Evolutionary conservation across 1,140 invertebrate genomes (phyloP).

Genomic region (Diuraphis noxia): DNA sequence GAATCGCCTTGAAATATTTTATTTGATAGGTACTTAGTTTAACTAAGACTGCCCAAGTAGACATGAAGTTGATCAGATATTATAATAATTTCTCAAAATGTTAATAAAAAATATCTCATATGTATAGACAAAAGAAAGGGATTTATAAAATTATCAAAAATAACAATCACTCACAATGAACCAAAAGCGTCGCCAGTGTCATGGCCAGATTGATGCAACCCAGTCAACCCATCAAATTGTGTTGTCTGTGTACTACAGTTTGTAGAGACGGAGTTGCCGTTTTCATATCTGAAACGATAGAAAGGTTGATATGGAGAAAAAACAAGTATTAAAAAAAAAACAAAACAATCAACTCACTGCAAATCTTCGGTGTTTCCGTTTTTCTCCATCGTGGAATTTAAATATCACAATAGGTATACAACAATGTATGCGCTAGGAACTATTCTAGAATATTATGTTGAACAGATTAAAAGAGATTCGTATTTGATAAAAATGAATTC

Average conservation of each 20-base stretch:
- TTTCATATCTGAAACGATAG: slow-evolving; percentile 1
- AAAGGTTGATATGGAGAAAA: background rate
- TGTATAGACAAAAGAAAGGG: background rate
- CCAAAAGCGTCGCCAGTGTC: slow-evolving; percentile 28
- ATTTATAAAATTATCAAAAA: background rate
- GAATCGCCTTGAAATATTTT: background rate
- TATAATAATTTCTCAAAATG: background rate
- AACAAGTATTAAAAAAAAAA: background rate
- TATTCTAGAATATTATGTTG: background rate
- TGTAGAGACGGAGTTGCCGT: background rate
- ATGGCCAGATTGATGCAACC: background rate
- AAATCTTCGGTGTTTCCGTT: background rate
- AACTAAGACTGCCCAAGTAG: background rate
- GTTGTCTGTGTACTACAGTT: slow-evolving; percentile 8
- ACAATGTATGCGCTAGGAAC: background rate
- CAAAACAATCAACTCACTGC: background rate
- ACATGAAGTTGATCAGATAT: background rate
- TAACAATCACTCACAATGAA: background rate
- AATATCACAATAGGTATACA: background rate
- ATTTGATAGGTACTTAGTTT: background rate
- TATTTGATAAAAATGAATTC: background rate
- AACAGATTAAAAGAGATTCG: background rate
- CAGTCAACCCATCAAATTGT: background rate
- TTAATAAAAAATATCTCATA: background rate
- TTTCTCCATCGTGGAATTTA: background rate